A percentile compares a stretch with the other conserved stretches of the same genome.
phyloP scores from a whole-genome alignment of 2,113 vertebrate species.

The Pionites leucogaster region DNA sequence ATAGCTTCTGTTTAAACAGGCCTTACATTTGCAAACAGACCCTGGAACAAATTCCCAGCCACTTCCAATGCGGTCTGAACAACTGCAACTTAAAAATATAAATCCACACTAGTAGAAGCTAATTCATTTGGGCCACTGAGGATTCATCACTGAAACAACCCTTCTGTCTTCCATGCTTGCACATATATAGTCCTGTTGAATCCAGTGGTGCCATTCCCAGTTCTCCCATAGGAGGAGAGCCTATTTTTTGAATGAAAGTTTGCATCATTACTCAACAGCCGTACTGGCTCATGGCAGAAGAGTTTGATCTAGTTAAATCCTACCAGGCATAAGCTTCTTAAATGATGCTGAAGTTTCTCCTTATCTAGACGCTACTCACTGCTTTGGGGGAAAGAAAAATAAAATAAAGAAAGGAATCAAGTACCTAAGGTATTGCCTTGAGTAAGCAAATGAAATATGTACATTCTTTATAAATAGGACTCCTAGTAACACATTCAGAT shows the following conservation, averaged over 20 bases:
- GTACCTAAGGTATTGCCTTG: conserved; percentile 3
- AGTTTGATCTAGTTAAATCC: not conserved
- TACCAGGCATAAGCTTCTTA: not conserved
- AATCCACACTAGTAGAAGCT: not conserved
- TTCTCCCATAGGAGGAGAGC: not conserved
- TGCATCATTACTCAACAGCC: not conserved
- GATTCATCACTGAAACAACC: not conserved
- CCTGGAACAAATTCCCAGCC: not conserved
- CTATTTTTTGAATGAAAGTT: not conserved
- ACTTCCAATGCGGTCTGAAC: not conserved
- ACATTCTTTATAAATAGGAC: conserved; percentile 48
- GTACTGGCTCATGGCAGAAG: conserved; percentile 29
- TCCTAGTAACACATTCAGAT: conserved; percentile 28
- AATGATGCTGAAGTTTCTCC: not conserved
- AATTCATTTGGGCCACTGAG: not conserved
- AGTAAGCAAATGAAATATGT: conserved; percentile 56
- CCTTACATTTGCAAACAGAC: not conserved
- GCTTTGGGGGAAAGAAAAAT: not conserved
- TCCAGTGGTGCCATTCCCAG: not conserved
- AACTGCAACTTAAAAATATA: not conserved
- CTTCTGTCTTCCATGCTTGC: not conserved
- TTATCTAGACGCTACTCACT: not conserved
- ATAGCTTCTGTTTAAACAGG: not conserved
- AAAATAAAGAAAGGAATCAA: not conserved
- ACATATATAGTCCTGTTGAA: not conserved